Conservation (phyloP, 2,888 invertebrate genomes). For the Chymomyza procnemis region DNA sequence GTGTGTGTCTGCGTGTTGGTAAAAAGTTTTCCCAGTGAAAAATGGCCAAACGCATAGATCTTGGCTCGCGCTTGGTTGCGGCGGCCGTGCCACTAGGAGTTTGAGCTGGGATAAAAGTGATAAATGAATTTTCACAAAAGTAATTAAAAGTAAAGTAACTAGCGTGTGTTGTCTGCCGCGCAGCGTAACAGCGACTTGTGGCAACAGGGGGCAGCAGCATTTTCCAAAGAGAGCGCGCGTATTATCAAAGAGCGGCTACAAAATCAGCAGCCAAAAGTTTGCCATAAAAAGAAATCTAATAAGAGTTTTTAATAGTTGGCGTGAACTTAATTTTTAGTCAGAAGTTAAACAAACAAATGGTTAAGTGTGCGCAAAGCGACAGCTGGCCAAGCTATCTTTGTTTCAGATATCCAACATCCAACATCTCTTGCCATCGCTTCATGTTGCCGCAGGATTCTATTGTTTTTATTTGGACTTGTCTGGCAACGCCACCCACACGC, state of each 20-base stretch:
- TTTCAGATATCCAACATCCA: background rate
- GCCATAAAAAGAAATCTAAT: conserved; percentile 68
- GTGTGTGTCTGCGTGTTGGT: conserved; percentile 31
- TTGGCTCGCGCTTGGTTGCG: conserved; percentile 22
- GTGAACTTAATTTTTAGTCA: conserved; percentile 45
- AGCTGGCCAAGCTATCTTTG: background rate
- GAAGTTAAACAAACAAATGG: conserved; percentile 8
- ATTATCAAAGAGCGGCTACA: background rate
- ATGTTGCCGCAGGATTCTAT: background rate
- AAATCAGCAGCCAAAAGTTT: conserved; percentile 51
- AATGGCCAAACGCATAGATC: conserved; percentile 65
- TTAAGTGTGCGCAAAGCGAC: background rate
- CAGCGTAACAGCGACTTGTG: background rate
- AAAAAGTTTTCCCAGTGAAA: conserved; percentile 67
- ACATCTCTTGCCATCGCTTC: too few relatives aligned
- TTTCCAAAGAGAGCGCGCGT: background rate
- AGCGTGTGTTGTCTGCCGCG: conserved; percentile 67
- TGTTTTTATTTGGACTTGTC: background rate
- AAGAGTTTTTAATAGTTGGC: conserved; percentile 71
- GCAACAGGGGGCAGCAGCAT: too few relatives aligned
- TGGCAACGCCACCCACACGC: background rate
- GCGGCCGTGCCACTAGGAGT: background rate
- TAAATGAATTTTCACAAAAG: conserved; percentile 74
- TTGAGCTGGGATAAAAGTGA: conserved; percentile 69
- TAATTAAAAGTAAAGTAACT: conserved; percentile 73